These are phyloP conservation scores for Polylopha cassiicola DNA, from an alignment of 2,888 invertebrate species.

Conservation along the genomic window DNA sequence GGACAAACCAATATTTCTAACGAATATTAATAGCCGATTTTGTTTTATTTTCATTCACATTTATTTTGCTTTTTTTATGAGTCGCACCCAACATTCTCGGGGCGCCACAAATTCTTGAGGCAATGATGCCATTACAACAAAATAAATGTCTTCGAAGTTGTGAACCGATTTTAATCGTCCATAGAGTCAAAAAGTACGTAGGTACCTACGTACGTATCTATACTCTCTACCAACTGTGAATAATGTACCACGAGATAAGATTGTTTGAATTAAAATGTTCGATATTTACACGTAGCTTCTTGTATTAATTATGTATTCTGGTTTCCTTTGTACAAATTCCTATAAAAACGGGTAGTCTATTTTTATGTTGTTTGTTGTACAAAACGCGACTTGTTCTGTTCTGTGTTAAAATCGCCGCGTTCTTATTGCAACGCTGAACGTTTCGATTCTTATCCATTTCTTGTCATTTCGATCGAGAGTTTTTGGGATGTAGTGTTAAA, in stretches of 20 bases:
- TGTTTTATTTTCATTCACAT: conserved; percentile 57
- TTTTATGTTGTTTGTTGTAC: background rate
- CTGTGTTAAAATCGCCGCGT: conserved; percentile 27
- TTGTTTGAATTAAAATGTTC: too few relatives aligned
- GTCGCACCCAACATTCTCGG: conserved; percentile 55
- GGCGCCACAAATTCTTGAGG: conserved; percentile 44
- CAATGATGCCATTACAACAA: conserved; percentile 26
- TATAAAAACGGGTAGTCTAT: conserved; percentile 2
- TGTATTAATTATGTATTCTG: too few relatives aligned
- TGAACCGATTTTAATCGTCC: too few relatives aligned
- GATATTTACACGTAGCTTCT: too few relatives aligned
- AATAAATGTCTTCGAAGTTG: too few relatives aligned
- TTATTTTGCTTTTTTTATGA: conserved; percentile 50
- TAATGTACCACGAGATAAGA: too few relatives aligned
- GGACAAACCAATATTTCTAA: conserved; percentile 76
- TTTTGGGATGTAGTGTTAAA: conserved; percentile 53
- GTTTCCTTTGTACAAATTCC: too few relatives aligned
- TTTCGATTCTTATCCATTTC: conserved; percentile 65
- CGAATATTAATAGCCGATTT: conserved; percentile 72
- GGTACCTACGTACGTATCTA: too few relatives aligned
- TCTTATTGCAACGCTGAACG: conserved; percentile 53
- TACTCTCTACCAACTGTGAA: too few relatives aligned
- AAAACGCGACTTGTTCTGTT: conserved; percentile 13
- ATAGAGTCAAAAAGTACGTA: too few relatives aligned
- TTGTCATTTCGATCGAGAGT: conserved; percentile 32